Evolutionary conservation across 2,888 invertebrate species (phyloP).

Genomic region (Polyommatus icarus): DNA sequence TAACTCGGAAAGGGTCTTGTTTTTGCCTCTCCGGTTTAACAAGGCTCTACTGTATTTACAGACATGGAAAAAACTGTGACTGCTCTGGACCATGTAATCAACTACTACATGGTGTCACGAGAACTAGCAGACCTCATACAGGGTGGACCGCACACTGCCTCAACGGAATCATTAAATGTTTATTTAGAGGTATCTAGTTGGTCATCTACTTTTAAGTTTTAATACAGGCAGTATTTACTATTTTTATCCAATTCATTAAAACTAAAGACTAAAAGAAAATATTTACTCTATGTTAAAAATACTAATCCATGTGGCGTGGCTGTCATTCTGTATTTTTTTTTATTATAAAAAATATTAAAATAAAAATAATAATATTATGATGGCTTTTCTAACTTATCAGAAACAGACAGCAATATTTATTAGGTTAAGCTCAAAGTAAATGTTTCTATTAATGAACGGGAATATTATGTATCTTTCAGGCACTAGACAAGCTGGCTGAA

Average conservation of each 20-base stretch:
- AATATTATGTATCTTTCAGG: constrained; percentile 76
- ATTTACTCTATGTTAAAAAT: too few relatives aligned
- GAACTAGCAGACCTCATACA: constrained; percentile 93
- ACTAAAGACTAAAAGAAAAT: background rate
- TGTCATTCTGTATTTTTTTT: too few relatives aligned
- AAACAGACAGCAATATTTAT: too few relatives aligned
- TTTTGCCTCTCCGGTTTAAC: too few relatives aligned
- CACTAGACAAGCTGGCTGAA: constrained; percentile 90
- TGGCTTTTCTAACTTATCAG: background rate
- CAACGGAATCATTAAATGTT: constrained; percentile 77
- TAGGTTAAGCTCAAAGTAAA: too few relatives aligned
- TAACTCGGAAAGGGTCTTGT: too few relatives aligned
- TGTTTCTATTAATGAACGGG: background rate
- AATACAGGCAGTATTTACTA: background rate
- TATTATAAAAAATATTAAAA: too few relatives aligned
- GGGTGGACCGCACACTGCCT: constrained; percentile 87
- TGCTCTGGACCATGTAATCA: constrained; percentile 95
- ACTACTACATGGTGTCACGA: constrained; percentile 96
- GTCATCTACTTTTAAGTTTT: background rate
- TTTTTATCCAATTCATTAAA: background rate
- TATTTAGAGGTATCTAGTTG: constrained; percentile 63
- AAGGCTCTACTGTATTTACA: too few relatives aligned
- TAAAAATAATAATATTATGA: too few relatives aligned
- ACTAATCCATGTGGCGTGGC: too few relatives aligned
- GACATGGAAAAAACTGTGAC: constrained; percentile 95